Percentiles rank a stretch among this genome's conserved stretches.
phyloP scores from a whole-genome alignment of 1,140 invertebrate species.

The Drosophila dunni region DNA sequence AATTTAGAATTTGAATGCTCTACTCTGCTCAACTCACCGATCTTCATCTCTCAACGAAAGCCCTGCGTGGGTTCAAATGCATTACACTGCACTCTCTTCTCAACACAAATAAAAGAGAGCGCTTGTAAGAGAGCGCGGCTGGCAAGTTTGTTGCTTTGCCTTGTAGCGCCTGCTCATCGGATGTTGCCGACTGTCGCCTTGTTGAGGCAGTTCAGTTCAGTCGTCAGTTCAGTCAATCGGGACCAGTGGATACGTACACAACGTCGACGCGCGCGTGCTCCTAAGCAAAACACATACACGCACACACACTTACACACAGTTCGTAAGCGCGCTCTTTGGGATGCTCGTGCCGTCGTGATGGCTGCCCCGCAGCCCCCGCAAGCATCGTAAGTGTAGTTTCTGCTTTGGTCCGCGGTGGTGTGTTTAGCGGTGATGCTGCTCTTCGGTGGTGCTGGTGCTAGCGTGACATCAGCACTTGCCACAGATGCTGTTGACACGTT shows the following conservation, averaged over 20 bases:
- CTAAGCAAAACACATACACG: too few species aligned
- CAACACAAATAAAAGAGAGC: background rate
- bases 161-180: constrained; percentile 10
- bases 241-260: constrained; percentile 73
- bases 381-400: background rate
- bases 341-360: constrained; percentile 17
- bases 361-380: constrained; percentile 20
- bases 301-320: background rate
- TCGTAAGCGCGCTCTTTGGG: background rate
- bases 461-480: constrained; percentile 61
- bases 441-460: constrained; percentile 19
- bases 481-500: constrained; percentile 73
- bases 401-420: constrained; percentile 20
- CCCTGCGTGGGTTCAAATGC: background rate
- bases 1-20: background rate
- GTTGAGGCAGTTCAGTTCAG: constrained; percentile 16
- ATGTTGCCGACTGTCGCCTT: background rate
- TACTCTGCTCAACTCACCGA: too few species aligned
- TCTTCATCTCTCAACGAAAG: background rate
- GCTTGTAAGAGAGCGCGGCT: background rate
- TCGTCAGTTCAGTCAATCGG: constrained; percentile 54
- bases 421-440: constrained; percentile 14
- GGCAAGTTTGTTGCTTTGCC: constrained; percentile 42
- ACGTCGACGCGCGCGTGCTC: constrained; percentile 41
- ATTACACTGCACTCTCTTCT: background rate